A percentile compares a stretch with the other conserved stretches of the same genome.
Evolutionary conservation across 2,797 vertebrate species (phyloP).

Genomic region (Amniataba percoides): DNA sequence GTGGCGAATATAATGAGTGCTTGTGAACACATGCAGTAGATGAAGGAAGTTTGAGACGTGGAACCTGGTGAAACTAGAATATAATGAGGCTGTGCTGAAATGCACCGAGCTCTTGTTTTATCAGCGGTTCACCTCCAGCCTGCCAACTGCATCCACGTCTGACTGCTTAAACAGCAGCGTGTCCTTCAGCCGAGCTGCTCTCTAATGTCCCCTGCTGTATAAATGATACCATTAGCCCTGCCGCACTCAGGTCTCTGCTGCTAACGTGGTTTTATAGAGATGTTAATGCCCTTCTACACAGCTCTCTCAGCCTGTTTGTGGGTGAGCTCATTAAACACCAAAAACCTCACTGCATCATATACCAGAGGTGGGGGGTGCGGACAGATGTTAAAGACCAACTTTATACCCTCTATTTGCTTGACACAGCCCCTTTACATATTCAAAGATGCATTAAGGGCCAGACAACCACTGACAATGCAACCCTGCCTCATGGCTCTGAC

Average conservation of each 20-base stretch:
- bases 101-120: slow-evolving; percentile 56
- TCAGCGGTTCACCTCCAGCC: slow-evolving; percentile 57
- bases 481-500: background rate
- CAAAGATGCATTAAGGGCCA: background rate
- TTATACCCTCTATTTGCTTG: background rate
- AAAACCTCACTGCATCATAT: slow-evolving; percentile 2
- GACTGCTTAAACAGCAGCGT: slow-evolving; percentile 50
- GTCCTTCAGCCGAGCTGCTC: slow-evolving; percentile 61
- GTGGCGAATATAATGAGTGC: background rate
- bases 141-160: slow-evolving; percentile 32
- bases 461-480: background rate
- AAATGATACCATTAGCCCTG: slow-evolving; percentile 49
- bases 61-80: slow-evolving; percentile 4
- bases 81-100: slow-evolving; percentile 44
- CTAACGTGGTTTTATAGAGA: slow-evolving; percentile 47
- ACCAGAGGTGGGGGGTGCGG: background rate
- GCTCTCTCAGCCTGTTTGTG: slow-evolving; percentile 15
- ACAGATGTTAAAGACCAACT: background rate
- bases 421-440: background rate
- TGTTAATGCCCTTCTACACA: slow-evolving; percentile 21
- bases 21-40: slow-evolving; percentile 23
- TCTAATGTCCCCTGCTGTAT: slow-evolving; percentile 43
- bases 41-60: slow-evolving; percentile 14
- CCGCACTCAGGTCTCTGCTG: slow-evolving; percentile 16
- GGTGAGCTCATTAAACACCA: slow-evolving; percentile 14